Evolutionary conservation across 2,113 vertebrate genomes (phyloP), one percentile per base, ranked within the genome.

Genomic region (Sarotherodon lohbergeri): DNA sequence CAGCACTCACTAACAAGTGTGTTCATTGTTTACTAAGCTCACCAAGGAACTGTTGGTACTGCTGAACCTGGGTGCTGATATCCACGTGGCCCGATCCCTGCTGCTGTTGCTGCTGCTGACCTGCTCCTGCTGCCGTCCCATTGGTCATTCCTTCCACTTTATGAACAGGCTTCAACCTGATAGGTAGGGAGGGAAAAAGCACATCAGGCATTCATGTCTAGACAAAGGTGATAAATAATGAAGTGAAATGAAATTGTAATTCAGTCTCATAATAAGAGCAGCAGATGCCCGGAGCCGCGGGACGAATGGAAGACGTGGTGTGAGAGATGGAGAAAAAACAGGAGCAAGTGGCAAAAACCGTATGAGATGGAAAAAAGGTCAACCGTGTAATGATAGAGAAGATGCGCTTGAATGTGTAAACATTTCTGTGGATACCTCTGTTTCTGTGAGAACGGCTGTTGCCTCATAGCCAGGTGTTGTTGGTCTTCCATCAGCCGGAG

Each of bases 1-100:
- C 16, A 12, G 6, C 14, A 50, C 14, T 76, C 24, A 32, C 43
- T 50, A 19, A 78, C 27, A 78, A 73, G 71, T 32, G 24, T 32
- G 43, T 50, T 50, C 71, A 32, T 32, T 34, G 43, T 68, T 85
- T 7, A 66, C 29, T 71, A 24, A 66, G 90, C 95, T 95, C 91
- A 98, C 98, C 98, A 79, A 98, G 94, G 91, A 98, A 98, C 91
- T 98, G 98, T 94, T 98, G 98, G 95, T 98, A 98, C 94, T 98
- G 98, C 92, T 98, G 98, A 46, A 98, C 98, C 95, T 98, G 98
- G 34, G 97, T 96, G 59, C 98, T 98, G 96, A 98, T 98, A 93
- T 98, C 98, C 8, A 97, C 97, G 22, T 98, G 97, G 16, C 97
- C 96, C 2, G 93, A 88, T 5, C 95, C 93, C 90, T 97, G 97